Evolutionary conservation across 2,113 vertebrate genomes (phyloP).

Genomic region (Trogon surrucura): DNA sequence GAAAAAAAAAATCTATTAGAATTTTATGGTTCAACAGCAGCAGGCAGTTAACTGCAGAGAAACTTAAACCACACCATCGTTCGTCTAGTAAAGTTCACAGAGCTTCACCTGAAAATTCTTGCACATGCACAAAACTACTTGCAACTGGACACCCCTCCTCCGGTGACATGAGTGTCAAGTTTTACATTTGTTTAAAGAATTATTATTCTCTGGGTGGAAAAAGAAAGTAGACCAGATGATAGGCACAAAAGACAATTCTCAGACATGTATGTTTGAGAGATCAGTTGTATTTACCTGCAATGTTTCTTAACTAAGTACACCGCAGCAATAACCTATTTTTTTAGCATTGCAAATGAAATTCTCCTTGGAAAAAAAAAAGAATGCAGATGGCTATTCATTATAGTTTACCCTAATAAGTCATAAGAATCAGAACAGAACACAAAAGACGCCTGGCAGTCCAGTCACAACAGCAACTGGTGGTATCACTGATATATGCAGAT

Average conservation of each 20-base stretch:
- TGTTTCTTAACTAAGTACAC: neutral
- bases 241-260: neutral
- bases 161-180: neutral
- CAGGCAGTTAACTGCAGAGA: neutral
- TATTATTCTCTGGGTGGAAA: neutral
- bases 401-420: neutral
- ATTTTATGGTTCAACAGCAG: neutral
- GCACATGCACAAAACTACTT: accelerated
- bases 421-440: neutral
- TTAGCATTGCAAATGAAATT: neutral
- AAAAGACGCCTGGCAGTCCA: neutral
- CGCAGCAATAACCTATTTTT: neutral
- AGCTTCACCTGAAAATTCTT: neutral
- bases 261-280: neutral
- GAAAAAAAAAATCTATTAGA: neutral
- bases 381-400: neutral
- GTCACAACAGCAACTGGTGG: neutral
- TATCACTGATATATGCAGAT: neutral
- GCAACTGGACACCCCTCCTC: neutral
- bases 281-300: neutral
- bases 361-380: neutral
- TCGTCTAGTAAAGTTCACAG: neutral
- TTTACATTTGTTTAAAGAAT: neutral
- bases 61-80: neutral
- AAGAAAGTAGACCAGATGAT: neutral